These are phyloP conservation scores for Colaptes auratus DNA, from an alignment of 2,113 vertebrate species.

Conservation along the genomic window DNA sequence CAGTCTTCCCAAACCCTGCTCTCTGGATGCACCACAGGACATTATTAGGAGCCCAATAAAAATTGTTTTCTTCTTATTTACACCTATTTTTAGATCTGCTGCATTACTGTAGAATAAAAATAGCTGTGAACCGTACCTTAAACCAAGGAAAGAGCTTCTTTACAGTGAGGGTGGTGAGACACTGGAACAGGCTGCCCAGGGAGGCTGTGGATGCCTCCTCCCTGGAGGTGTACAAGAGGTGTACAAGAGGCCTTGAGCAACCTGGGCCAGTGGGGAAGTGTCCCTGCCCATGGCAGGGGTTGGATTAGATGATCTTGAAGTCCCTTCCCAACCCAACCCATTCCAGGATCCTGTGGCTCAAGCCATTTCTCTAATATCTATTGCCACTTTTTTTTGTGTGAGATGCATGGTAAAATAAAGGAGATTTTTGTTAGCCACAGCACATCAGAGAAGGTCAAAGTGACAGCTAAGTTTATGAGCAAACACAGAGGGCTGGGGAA, in stretches of 20 bases:
- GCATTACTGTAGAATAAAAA: not conserved
- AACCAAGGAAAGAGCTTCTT: not conserved
- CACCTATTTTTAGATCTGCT: not conserved
- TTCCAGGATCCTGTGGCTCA: too few species aligned
- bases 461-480: not conserved
- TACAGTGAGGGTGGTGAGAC: not conserved
- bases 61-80: not conserved
- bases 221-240: too few species aligned
- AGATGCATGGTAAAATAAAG: not conserved
- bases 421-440: not conserved
- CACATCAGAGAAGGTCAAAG: not conserved
- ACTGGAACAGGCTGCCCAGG: too few species aligned
- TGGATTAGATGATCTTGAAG: too few species aligned
- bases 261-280: too few species aligned
- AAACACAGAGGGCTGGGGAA: not conserved
- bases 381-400: not conserved
- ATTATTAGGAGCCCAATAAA: not conserved
- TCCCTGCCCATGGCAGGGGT: too few species aligned
- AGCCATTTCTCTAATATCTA: not conserved
- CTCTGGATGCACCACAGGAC: not conserved
- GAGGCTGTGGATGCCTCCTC: too few species aligned
- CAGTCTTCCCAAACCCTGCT: not conserved
- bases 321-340: too few species aligned
- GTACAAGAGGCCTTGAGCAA: too few species aligned
- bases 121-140: not conserved